These are phyloP conservation scores for Alviniconcha strummeri DNA, from an alignment of 2,888 invertebrate genomes.

Conservation along the genomic window DNA sequence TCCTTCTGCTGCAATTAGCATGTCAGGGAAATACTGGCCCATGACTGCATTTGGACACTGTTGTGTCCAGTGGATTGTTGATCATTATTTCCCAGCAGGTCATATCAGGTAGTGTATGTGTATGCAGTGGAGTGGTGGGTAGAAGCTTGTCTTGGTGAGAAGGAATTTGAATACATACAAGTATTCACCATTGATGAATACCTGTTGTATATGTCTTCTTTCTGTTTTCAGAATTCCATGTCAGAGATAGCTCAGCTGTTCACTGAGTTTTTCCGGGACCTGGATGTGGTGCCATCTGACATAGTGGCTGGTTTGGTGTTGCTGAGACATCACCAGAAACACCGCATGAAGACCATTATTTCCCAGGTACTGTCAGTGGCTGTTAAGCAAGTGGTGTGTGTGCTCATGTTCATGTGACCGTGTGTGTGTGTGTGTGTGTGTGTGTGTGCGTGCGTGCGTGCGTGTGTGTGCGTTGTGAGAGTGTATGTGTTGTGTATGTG, in stretches of 20 bases:
- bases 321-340: constrained; percentile 86
- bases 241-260: constrained; percentile 88
- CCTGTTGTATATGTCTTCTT: neutral
- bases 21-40: no score
- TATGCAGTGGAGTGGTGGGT: no score
- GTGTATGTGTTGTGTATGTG: neutral
- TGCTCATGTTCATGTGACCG: neutral
- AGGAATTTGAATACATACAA: no score
- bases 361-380: constrained; percentile 55
- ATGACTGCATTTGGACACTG: no score
- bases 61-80: no score
- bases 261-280: constrained; percentile 90
- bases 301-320: constrained; percentile 89
- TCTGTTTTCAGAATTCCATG: constrained; percentile 82
- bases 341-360: constrained; percentile 77
- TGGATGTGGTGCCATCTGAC: constrained; percentile 90
- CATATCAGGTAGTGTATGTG: no score
- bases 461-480: neutral
- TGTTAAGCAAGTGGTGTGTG: neutral
- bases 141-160: no score
- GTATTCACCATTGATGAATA: no score
- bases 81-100: no score
- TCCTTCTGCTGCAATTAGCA: no score
- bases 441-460: neutral
- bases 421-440: neutral